A percentile compares a stretch with the other conserved stretches of the same genome.
Conservation (phyloP, 2,797 vertebrate species). For the Yasuhikotakia modesta region DNA sequence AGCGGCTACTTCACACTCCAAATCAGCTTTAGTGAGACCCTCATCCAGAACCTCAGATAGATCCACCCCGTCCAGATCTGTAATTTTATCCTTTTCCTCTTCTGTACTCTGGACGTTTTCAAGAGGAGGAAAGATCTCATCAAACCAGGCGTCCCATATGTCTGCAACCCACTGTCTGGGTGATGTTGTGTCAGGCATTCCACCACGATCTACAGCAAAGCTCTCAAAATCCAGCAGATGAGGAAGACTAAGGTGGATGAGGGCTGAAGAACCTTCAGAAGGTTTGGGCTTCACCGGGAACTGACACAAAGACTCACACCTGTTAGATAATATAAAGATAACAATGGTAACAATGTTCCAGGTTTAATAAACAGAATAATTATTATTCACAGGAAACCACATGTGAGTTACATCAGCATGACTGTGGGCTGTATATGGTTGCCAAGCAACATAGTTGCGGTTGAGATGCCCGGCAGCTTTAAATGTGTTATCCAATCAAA, state of each 20-base stretch:
- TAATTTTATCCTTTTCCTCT: slow-evolving; percentile 23
- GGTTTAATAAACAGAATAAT: too few relatives aligned
- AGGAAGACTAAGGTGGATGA: slow-evolving; percentile 66
- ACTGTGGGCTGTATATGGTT: too few relatives aligned
- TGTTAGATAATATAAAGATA: slow-evolving; percentile 41
- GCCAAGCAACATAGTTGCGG: too few relatives aligned
- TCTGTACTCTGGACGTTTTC: slow-evolving; percentile 33
- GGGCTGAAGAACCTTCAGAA: slow-evolving; percentile 13
- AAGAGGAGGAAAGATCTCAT: slow-evolving; percentile 61
- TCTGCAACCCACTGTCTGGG: slow-evolving; percentile 62
- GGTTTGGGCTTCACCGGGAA: slow-evolving; percentile 11
- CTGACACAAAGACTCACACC: slow-evolving; percentile 51
- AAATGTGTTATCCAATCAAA: too few relatives aligned
- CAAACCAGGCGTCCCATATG: slow-evolving; percentile 66
- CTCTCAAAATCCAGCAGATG: slow-evolving; percentile 67
- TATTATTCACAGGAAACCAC: too few relatives aligned
- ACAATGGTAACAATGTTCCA: neutral
- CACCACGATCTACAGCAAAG: slow-evolving; percentile 59
- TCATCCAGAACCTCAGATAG: slow-evolving; percentile 35
- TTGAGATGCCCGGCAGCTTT: too few relatives aligned
- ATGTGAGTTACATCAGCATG: too few relatives aligned
- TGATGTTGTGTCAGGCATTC: slow-evolving; percentile 54
- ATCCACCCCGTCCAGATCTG: slow-evolving; percentile 41
- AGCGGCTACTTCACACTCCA: slow-evolving; percentile 66
- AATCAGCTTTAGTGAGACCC: slow-evolving; percentile 50